Evolutionary conservation across 2,797 vertebrate genomes (phyloP).

Genomic region (Cossypha niveicapilla): DNA sequence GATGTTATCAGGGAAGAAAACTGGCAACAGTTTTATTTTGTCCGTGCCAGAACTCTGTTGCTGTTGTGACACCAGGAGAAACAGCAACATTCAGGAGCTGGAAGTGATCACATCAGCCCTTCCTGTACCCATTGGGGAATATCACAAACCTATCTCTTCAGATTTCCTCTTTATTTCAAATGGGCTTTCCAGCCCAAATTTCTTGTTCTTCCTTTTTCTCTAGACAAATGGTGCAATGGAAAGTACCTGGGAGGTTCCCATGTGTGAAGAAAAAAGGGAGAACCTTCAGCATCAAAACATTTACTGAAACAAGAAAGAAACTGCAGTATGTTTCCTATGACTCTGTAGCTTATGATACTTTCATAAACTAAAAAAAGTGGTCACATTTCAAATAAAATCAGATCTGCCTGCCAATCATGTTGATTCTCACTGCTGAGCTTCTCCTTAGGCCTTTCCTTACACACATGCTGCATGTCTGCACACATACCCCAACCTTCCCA

Average conservation of each 20-base stretch:
- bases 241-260: background rate
- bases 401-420: background rate
- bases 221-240: background rate
- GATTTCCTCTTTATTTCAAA: background rate
- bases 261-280: rapidly evolving
- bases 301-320: background rate
- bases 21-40: background rate
- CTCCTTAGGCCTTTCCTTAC: background rate
- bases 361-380: background rate
- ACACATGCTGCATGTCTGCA: rapidly evolving
- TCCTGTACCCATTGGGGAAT: background rate
- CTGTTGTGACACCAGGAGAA: background rate
- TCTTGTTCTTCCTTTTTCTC: background rate
- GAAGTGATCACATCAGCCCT: background rate
- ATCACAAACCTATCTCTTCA: background rate
- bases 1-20: background rate
- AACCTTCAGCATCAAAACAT: background rate
- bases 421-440: background rate
- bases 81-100: background rate
- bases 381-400: background rate
- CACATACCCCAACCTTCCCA: background rate
- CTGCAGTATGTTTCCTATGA: background rate
- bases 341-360: background rate
- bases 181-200: background rate
- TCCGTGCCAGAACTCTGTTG: background rate